These are phyloP conservation scores for Esperia sulphurella DNA, from an alignment of 2,888 invertebrate genomes.

Conservation along the genomic window DNA sequence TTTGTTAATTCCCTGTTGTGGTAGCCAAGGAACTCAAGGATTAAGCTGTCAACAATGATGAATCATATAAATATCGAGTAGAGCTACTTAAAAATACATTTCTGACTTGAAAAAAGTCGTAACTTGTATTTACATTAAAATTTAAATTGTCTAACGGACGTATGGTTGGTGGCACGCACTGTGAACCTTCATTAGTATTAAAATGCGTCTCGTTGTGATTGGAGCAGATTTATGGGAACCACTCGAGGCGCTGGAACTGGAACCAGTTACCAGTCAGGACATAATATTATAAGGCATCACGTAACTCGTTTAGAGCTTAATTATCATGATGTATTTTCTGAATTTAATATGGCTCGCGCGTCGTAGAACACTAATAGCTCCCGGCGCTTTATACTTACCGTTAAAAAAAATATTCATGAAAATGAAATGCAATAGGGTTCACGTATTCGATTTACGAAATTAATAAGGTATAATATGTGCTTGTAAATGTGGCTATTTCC, in stretches of 20 bases:
- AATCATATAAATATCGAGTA: no score
- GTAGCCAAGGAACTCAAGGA: no score
- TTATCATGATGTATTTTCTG: neutral
- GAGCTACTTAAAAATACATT: no score
- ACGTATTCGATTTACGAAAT: slow-evolving; percentile 48
- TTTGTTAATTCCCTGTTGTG: no score
- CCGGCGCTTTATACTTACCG: slow-evolving; percentile 1
- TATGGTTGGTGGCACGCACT: no score
- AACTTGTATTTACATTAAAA: neutral
- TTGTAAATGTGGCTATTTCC: slow-evolving; percentile 64
- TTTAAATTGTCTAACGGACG: no score
- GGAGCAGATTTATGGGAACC: neutral
- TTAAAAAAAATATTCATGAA: slow-evolving; percentile 1
- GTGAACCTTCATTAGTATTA: neutral
- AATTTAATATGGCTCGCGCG: neutral
- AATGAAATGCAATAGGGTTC: slow-evolving; percentile 26
- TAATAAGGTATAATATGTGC: slow-evolving; percentile 40
- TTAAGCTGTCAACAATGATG: no score
- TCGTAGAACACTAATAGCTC: slow-evolving; percentile 1
- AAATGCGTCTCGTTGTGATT: neutral
- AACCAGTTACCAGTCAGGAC: no score
- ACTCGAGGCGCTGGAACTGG: no score
- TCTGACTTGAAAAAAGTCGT: neutral
- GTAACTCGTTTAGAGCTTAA: neutral
- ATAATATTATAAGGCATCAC: neutral